Percentiles rank a stretch among this genome's conserved stretches.
These are phyloP conservation scores for Xestia xanthographa DNA, from an alignment of 2,888 invertebrate species.

Conservation along the genomic window DNA sequence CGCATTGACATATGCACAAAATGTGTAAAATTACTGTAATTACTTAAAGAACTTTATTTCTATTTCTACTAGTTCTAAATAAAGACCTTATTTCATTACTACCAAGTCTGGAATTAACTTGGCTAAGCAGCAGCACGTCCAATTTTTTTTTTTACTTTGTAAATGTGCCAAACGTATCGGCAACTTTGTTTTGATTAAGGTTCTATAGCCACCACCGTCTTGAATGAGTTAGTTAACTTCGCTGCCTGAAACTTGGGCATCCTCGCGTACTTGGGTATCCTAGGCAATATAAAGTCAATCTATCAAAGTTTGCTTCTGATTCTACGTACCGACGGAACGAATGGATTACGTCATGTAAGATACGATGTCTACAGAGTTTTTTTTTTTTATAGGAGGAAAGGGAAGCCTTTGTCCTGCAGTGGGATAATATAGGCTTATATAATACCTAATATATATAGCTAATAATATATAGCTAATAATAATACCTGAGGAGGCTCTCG, in stretches of 20 bases:
- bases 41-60: no score
- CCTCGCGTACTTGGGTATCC: slow-evolving; percentile 16
- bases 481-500: no score
- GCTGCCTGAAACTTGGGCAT: slow-evolving; percentile 40
- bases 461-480: no score
- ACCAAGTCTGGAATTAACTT: slow-evolving; percentile 28
- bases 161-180: slow-evolving; percentile 27
- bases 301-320: slow-evolving; percentile 38
- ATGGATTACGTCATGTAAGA: not conserved
- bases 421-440: no score
- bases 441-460: no score
- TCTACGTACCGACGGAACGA: not conserved
- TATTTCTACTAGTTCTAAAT: slow-evolving; percentile 28
- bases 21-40: no score
- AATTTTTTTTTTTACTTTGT: slow-evolving; percentile 39
- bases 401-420: no score
- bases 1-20: no score
- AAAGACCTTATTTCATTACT: slow-evolving; percentile 31
- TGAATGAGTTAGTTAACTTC: slow-evolving; percentile 43
- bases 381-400: no score
- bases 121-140: not conserved
- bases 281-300: slow-evolving; percentile 52
- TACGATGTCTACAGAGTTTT: not conserved
- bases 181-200: slow-evolving; percentile 52
- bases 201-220: slow-evolving; percentile 8